A percentile compares a stretch with the other conserved stretches of the same genome.
Conservation (phyloP, 2,797 vertebrate species). For the Geotria australis region DNA sequence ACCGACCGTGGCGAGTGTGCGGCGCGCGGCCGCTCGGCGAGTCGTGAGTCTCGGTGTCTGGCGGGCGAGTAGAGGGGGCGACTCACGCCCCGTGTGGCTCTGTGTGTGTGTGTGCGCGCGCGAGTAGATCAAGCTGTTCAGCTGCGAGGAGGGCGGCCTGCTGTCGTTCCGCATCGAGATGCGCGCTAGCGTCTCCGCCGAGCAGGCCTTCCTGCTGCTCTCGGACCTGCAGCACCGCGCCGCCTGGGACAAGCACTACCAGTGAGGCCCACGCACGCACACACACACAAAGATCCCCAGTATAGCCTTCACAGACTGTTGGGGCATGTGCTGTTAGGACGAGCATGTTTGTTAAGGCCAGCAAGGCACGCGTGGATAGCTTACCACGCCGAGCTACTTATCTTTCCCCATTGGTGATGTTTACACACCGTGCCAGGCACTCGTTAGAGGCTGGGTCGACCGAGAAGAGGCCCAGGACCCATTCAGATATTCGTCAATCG, state of each 20-base stretch:
- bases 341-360: too few relatives aligned
- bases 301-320: not conserved
- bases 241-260: slow-evolving; percentile 56
- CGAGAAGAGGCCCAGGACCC: too few relatives aligned
- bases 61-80: too few relatives aligned
- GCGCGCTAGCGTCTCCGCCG: slow-evolving; percentile 16
- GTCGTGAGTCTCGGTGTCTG: not conserved
- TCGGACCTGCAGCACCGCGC: slow-evolving; percentile 44
- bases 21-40: not conserved
- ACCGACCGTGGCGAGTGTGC: not conserved
- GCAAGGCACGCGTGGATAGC: not conserved
- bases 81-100: not conserved
- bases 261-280: slow-evolving; percentile 16
- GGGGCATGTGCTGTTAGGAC: not conserved
- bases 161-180: slow-evolving; percentile 67
- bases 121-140: slow-evolving; percentile 44
- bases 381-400: too few relatives aligned
- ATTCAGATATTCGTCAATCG: too few relatives aligned
- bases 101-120: not conserved
- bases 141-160: slow-evolving; percentile 53
- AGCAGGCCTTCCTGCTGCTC: slow-evolving; percentile 40
- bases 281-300: too few relatives aligned
- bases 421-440: too few relatives aligned
- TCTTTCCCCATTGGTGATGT: too few relatives aligned
- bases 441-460: too few relatives aligned